Conservation (phyloP, 1,140 invertebrate species). For the Acyrthosiphon pisum region DNA sequence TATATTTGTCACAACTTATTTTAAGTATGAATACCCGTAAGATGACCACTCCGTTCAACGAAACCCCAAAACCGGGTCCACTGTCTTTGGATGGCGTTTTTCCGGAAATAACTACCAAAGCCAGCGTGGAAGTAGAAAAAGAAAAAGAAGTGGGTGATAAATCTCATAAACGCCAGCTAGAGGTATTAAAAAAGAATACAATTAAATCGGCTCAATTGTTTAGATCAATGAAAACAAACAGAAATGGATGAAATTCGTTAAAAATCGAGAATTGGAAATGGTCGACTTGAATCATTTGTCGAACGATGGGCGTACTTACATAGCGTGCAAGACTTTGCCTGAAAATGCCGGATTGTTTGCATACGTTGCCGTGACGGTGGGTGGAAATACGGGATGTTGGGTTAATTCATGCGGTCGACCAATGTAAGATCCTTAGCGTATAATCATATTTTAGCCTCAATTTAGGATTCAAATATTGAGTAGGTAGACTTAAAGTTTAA, state of each 20-base stretch:
- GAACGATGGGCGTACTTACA: constrained; percentile 24
- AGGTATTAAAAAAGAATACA: not conserved
- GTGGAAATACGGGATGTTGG: constrained; percentile 24
- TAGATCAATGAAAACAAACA: constrained; percentile 11
- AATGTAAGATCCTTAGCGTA: constrained; percentile 5
- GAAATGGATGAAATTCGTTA: not conserved
- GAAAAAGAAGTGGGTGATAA: not conserved
- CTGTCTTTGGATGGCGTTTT: constrained; percentile 8
- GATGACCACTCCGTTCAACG: not conserved
- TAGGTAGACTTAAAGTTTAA: not conserved
- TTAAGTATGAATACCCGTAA: not conserved
- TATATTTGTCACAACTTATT: constrained; percentile 30
- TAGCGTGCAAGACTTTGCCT: constrained; percentile 1
- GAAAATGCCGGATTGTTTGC: not conserved
- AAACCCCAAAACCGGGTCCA: not conserved
- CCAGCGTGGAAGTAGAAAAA: not conserved
- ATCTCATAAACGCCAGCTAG: not conserved
- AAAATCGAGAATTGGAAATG: constrained; percentile 36
- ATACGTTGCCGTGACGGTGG: constrained; percentile 31
- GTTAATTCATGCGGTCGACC: not conserved
- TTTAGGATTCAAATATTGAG: not conserved
- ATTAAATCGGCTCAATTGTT: not conserved
- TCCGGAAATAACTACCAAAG: not conserved
- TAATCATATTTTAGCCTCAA: not conserved
- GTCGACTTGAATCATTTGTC: constrained; percentile 33